Base-by-base conservation (phyloP, 2,888 invertebrate genomes). In the Microplitis manilae region DNA sequence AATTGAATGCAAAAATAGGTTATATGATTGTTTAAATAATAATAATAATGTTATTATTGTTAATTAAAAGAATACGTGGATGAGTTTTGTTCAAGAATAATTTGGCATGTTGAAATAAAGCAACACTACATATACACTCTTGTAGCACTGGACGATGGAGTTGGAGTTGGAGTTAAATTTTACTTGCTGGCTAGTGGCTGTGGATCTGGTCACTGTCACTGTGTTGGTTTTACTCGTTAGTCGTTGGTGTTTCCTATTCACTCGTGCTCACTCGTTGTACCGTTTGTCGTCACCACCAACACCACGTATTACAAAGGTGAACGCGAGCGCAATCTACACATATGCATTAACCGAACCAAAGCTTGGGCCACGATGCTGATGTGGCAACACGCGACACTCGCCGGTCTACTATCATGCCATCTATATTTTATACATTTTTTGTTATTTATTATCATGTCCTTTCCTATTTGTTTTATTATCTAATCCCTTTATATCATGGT, bases 341-440 rank as follows among this genome's bases (percentile, higher is more conserved):
- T 71, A 77, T 75, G 82, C 83, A 82, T 84, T 50, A 81, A 84
- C 84, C 78, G 83, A 84, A 84, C 83, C 81, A 82, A 84, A 85
- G 83, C 82, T 85, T 85, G 84, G 80, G 84, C 81, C 84, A 84
- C 86, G 85, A 84, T 87, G 88, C 85, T 88, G 88, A 88, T 88
- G 88, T 88, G 88, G 88, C 88, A 88, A 87, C 88, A 88, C 88
- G 88, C 88, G 87, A 87, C 88, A 88, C 83, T 81, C 79, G 79
- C 81, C 80, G 80, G 77, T 73, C 83, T 80, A 82, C 72, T 65
- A 74, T 77, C 79, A 81, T 83, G 84, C 82, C 81, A 81, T 81
- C 84, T 84, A 81, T 79, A 78, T 62, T 77, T 77, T 68, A 74
- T 50, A 67, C 68, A 76, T n/a, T 40, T 30, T 30, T 40, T 69